Evolutionary conservation across 2,113 vertebrate genomes (phyloP), one percentile per base, ranked within the genome.

Genomic region (Corythornis vintsioides): DNA sequence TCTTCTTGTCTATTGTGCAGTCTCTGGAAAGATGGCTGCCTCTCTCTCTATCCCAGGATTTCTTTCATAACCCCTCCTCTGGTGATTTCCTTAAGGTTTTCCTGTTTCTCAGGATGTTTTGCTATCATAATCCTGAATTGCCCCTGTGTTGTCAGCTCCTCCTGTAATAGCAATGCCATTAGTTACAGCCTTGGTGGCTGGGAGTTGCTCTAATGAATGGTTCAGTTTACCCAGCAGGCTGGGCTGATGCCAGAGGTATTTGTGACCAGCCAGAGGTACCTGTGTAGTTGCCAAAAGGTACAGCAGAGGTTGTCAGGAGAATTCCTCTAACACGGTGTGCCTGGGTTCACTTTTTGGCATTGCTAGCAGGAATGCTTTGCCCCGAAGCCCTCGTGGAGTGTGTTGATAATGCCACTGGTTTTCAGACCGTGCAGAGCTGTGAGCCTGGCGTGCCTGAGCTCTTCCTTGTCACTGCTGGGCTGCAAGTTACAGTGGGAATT

Each of bases 91-190:
- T 82, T 83, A 83, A 66, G 59, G 25, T 42, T 83, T 89, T 91
- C 82, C 7, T 2, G 31, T 93, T 95, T 80, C 75, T 85, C 60
- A n/a, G 78, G 77, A 91, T 91, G 89, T 89, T 96, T 94, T 92
- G 78, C 38, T 91, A 89, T 66, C 64, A 52, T 61, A 83, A 83
- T 85, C 85, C 85, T 94, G 91, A 91, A 89, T 89, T 70, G 87
- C 87, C 50, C 76, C 89, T 94, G 82, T 93, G 74, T 92, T 93
- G 78, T 87, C 59, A 85, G 59, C 13, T 76, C 42, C 82, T 85
- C 79, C 82, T 76, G 33, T 80, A 82, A 67, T 24, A 85, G 76
- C 48, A 64, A 22, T 67, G 65, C 28, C 75, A 83, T 73, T 85
- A 85, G 63, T 57, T 78, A 28, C 77, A 87, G 74, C 70, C 55